These are phyloP conservation scores for Eretmochelys imbricata DNA, from an alignment of 2,113 vertebrate species.

Conservation along the genomic window DNA sequence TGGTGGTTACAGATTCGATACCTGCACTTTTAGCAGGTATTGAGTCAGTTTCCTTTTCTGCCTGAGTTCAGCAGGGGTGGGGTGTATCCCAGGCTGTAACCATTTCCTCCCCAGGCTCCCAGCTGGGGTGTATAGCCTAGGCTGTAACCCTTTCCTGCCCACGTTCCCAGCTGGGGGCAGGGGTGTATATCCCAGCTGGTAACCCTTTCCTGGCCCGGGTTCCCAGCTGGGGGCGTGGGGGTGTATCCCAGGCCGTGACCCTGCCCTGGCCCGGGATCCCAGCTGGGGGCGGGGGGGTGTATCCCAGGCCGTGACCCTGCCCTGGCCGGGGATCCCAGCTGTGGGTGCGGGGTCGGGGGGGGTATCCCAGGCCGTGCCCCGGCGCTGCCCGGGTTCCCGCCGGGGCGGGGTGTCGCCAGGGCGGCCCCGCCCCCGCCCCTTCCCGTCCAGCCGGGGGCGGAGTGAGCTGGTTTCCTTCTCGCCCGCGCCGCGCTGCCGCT, in stretches of 20 bases:
- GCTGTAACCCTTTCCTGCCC: neutral
- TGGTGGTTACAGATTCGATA: neutral
- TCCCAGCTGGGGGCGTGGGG: neutral
- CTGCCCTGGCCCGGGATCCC: neutral
- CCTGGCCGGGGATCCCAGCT: too few species aligned
- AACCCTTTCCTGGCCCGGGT: neutral
- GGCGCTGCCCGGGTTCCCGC: neutral
- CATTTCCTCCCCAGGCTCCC: too few species aligned
- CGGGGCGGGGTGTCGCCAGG: neutral
- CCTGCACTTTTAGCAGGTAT: neutral
- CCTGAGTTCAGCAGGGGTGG: neutral
- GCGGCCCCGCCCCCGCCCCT: neutral
- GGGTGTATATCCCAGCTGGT: neutral
- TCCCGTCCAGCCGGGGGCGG: neutral
- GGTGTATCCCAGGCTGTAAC: neutral
- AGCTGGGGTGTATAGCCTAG: neutral
- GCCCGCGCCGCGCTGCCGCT: neutral
- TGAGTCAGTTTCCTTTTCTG: neutral
- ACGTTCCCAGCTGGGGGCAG: accelerated
- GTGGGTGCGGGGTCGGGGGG: too few species aligned
- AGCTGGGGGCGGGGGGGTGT: neutral
- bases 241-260: too few species aligned
- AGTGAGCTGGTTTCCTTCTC: neutral
- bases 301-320: neutral
- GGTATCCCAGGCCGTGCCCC: too few species aligned